These are phyloP conservation scores for Synanthedon myopaeformis DNA, from an alignment of 2,888 invertebrate genomes.

Conservation along the genomic window DNA sequence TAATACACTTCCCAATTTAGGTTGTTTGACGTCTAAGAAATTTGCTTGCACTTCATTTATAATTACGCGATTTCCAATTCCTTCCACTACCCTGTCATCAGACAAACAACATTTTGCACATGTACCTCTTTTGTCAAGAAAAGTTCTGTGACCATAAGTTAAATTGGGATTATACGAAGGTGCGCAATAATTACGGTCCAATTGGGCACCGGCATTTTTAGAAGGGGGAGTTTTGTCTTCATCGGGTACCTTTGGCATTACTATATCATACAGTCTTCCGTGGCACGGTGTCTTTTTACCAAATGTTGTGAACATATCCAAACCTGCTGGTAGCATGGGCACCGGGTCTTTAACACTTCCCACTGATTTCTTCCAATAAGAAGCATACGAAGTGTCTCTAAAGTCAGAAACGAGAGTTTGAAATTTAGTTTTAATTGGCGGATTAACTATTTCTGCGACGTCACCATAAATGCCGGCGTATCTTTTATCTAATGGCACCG, in stretches of 20 bases:
- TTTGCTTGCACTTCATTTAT: constrained; percentile 52
- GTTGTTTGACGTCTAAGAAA: constrained; percentile 31
- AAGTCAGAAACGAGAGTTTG: constrained; percentile 40
- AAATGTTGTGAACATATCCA: constrained; percentile 37
- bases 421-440: constrained; percentile 43
- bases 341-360: constrained; percentile 33
- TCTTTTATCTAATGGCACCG: constrained; percentile 33
- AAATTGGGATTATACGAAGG: constrained; percentile 50
- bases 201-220: constrained; percentile 31
- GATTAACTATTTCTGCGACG: constrained; percentile 31
- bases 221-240: constrained; percentile 34
- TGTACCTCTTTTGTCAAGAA: constrained; percentile 55
- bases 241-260: constrained; percentile 42
- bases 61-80: constrained; percentile 35
- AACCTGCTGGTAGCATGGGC: constrained; percentile 53
- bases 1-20: constrained; percentile 43
- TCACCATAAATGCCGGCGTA: constrained; percentile 29
- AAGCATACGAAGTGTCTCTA: constrained; percentile 40
- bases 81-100: constrained; percentile 38
- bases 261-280: constrained; percentile 42
- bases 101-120: constrained; percentile 54
- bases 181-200: constrained; percentile 35
- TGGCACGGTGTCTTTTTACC: constrained; percentile 33
- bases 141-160: constrained; percentile 52
- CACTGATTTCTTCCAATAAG: constrained; percentile 46